These are phyloP conservation scores for Periphyllus acericola DNA, from an alignment of 2,888 invertebrate species.

Conservation along the genomic window DNA sequence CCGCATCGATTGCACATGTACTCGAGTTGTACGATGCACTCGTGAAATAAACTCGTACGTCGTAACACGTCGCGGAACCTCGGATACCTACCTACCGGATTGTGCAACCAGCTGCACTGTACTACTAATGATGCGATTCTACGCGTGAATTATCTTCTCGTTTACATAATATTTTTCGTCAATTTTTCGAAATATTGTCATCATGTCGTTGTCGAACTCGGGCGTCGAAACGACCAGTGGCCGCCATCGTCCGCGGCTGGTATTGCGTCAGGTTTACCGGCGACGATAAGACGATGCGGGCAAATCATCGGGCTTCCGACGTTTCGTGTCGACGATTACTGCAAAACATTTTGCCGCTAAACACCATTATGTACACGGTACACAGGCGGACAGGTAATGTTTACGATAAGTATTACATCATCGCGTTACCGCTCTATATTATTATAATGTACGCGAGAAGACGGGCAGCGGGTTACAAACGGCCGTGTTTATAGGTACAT, in stretches of 20 bases:
- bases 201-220: neutral
- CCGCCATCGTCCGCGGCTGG: neutral
- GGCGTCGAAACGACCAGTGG: neutral
- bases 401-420: neutral
- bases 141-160: neutral
- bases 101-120: no score
- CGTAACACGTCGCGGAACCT: no score
- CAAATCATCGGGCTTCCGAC: neutral
- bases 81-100: no score
- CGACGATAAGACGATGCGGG: constrained; percentile 22
- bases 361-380: constrained; percentile 14
- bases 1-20: neutral
- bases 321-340: constrained; percentile 1
- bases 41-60: neutral
- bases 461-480: no score
- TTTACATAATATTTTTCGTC: neutral
- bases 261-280: neutral
- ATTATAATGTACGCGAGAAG: neutral
- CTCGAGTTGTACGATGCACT: neutral
- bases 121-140: neutral
- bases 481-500: no score
- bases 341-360: constrained; percentile 4
- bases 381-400: constrained; percentile 51
- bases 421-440: neutral
- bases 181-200: neutral